Conservation (phyloP, 2,797 vertebrate species). For the Sus cebifrons region DNA sequence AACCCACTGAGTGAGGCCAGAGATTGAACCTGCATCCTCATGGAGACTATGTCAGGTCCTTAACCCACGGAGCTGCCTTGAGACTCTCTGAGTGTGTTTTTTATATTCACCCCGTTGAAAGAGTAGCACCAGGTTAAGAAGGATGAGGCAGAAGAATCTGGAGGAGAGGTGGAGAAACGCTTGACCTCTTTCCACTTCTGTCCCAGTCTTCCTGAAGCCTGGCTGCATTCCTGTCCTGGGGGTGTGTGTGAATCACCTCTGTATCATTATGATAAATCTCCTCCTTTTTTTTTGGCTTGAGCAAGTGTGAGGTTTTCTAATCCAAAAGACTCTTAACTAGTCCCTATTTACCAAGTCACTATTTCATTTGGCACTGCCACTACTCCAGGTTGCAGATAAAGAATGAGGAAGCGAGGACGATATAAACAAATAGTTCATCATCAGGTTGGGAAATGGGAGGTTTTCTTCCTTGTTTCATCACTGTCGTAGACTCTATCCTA, state of each 20-base stretch:
- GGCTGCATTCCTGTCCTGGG: not conserved
- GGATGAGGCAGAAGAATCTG: not conserved
- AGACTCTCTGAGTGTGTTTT: not conserved
- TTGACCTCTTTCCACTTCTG: not conserved
- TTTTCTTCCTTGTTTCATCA: not conserved
- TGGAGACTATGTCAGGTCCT: no score
- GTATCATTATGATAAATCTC: not conserved
- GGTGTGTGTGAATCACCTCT: not conserved
- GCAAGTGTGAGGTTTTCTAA: constrained; percentile 45
- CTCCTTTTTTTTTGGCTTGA: not conserved
- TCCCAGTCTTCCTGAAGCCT: not conserved
- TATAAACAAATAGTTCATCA: not conserved
- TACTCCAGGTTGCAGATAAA: not conserved
- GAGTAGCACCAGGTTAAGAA: not conserved
- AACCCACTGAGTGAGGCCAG: no score
- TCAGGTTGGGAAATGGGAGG: not conserved
- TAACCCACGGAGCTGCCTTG: no score
- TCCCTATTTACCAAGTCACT: not conserved
- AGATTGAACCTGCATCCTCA: no score
- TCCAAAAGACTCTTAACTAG: not conserved
- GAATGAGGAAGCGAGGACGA: not conserved
- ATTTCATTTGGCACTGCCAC: not conserved
- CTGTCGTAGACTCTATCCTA: not conserved
- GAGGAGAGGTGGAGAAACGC: not conserved
- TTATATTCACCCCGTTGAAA: not conserved